Conservation (phyloP, 2,113 vertebrate species). For the Circaetus cinerascens region DNA sequence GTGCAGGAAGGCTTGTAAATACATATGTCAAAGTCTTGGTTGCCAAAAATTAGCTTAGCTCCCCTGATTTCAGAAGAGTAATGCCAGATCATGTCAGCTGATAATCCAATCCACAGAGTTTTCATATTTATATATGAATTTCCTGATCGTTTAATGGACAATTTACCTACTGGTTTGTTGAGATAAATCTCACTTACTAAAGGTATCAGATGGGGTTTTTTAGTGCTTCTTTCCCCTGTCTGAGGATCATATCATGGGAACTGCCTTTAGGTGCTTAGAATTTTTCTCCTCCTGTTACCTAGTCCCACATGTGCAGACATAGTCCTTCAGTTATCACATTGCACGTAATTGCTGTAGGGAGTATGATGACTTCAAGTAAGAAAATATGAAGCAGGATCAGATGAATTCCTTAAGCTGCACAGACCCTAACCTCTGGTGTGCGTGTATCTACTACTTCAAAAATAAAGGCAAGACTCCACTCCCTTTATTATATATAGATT, state of each 20-base stretch:
- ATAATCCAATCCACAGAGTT: neutral
- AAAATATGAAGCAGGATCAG: neutral
- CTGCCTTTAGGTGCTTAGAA: neutral
- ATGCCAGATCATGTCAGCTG: neutral
- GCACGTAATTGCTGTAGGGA: neutral
- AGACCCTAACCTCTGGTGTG: neutral
- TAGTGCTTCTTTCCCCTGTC: neutral
- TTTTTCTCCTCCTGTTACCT: neutral
- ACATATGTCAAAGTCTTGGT: neutral
- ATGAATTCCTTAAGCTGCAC: neutral
- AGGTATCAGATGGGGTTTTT: neutral
- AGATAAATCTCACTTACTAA: neutral
- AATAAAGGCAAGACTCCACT: neutral
- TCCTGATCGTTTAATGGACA: neutral
- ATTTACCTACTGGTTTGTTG: neutral
- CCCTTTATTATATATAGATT: neutral
- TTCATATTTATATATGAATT: neutral
- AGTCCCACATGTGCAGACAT: neutral
- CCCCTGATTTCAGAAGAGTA: neutral
- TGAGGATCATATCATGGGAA: neutral
- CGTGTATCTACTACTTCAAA: neutral
- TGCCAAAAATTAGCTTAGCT: neutral
- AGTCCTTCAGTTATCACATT: neutral
- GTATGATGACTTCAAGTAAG: neutral
- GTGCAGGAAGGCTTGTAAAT: neutral